These are phyloP conservation scores for Listrodromus nycthemerus DNA, from an alignment of 2,888 invertebrate species.

Conservation along the genomic window DNA sequence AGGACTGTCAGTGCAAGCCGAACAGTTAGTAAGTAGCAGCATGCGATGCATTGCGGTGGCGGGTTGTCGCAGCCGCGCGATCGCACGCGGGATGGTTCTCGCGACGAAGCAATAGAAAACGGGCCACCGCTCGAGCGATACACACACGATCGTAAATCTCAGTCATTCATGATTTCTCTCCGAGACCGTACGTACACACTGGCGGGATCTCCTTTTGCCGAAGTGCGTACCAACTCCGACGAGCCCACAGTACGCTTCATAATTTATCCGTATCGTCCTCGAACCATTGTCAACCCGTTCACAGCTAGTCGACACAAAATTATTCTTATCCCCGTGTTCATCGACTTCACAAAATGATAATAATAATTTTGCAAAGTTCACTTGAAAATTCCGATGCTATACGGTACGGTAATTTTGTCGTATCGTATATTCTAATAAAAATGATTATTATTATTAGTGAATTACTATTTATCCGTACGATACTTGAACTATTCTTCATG, in stretches of 20 bases:
- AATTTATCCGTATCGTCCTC: conserved; percentile 32
- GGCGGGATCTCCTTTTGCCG: conserved; percentile 15
- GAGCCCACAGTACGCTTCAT: neutral
- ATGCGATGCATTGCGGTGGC: conserved; percentile 39
- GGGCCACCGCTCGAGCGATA: conserved; percentile 51
- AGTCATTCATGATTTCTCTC: conserved; percentile 72
- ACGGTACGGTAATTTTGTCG: too few species aligned
- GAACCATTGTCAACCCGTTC: conserved; percentile 32
- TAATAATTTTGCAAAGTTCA: too few species aligned
- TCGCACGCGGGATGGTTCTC: conserved; percentile 19
- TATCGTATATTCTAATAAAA: too few species aligned
- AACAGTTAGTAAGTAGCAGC: conserved; percentile 48
- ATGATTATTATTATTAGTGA: too few species aligned
- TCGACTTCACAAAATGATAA: too few species aligned
- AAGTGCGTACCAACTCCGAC: neutral
- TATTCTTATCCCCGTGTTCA: too few species aligned
- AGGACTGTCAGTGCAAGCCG: conserved; percentile 11
- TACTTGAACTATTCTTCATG: conserved; percentile 32
- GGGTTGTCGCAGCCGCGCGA: conserved; percentile 10
- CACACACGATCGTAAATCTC: conserved; percentile 67
- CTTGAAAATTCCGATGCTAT: too few species aligned
- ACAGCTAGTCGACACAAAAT: too few species aligned
- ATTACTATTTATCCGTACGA: conserved; percentile 21
- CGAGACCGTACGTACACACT: conserved; percentile 38
- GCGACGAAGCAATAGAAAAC: conserved; percentile 65